Evolutionary conservation across 2,888 invertebrate species (phyloP), one percentile per base, ranked within the genome.

Genomic region (Phasia obesa): DNA sequence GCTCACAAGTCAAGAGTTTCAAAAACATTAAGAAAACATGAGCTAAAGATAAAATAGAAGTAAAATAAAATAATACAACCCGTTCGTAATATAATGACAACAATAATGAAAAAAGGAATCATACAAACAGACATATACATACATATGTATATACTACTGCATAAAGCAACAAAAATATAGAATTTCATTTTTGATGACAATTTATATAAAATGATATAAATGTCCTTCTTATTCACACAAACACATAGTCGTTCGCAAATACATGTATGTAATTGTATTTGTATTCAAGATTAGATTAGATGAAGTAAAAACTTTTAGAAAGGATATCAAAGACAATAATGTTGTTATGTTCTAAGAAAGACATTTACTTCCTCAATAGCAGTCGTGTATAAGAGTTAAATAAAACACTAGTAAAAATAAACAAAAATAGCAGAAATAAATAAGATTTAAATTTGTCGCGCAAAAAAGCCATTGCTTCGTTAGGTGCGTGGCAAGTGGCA

Each of bases 331-430:
- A 35, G 49, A 57, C 71, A 15, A 62, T 67, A 38, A 65, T 23
- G 69, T 69, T 67, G 53, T 60, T 60, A 60, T 47, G 47, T 73
- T 79, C 60, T 38, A 74, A n/a, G 38, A 65, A 75, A 80, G 55
- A 49, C 64, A 59, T 75, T 75, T 76, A 76, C 76, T 76, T 81
- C 71, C 76, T 81, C 71, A 76, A 81, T 75, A 44, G 75, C 75
- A 81, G 64, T 70, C 35, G 23, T 69, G 38, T 76, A 53, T 59
- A 53, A 60, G 35, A 51, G 42, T 59, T 31, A 27, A 38, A 65
- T 67, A 55, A 64, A 64, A 19, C 35, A 62, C 13, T 47, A 27
- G 38, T 3, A 51, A 4, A 2, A 59, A 47, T 6, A 47, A 69
- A 60, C 59, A 76, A 51, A 13, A 42, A 42, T 42, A n/a, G n/a